Percentiles rank a stretch among this genome's conserved stretches.
Conservation (phyloP, 2,113 vertebrate genomes). For the Oncorhynchus clarkii region DNA sequence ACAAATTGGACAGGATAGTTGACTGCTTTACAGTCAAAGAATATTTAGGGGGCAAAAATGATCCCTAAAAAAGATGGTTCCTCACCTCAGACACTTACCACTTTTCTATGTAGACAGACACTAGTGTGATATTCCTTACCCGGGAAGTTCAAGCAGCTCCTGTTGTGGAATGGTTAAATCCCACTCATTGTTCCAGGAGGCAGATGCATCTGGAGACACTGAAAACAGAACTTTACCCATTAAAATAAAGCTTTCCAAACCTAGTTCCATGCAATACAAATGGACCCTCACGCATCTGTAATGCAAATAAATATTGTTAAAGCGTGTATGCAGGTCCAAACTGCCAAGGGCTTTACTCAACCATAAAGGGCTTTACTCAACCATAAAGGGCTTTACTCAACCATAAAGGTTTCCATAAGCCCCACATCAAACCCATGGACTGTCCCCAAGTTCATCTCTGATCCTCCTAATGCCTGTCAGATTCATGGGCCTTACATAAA, state of each 20-base stretch:
- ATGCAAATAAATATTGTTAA: too few species aligned
- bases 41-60: too few species aligned
- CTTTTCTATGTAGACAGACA: background rate
- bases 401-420: constrained; percentile 35
- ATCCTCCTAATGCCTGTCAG: constrained; percentile 25
- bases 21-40: too few species aligned
- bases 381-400: background rate
- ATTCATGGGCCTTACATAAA: constrained; percentile 52
- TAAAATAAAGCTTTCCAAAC: background rate
- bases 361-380: constrained; percentile 6
- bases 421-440: constrained; percentile 12
- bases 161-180: constrained; percentile 76
- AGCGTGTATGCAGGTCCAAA: constrained; percentile 27
- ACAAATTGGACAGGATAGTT: too few species aligned
- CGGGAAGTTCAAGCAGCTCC: constrained; percentile 71
- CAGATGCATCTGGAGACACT: constrained; percentile 32
- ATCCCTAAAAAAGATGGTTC: too few species aligned
- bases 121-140: constrained; percentile 67
- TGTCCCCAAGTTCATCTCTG: constrained; percentile 12
- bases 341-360: constrained; percentile 8
- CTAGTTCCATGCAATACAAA: background rate
- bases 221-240: background rate
- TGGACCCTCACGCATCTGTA: too few species aligned
- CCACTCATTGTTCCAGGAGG: constrained; percentile 58
- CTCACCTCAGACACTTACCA: too few species aligned